These are phyloP conservation scores for Nephrotoma guestfalica DNA, from an alignment of 2,888 invertebrate species.

Conservation along the genomic window DNA sequence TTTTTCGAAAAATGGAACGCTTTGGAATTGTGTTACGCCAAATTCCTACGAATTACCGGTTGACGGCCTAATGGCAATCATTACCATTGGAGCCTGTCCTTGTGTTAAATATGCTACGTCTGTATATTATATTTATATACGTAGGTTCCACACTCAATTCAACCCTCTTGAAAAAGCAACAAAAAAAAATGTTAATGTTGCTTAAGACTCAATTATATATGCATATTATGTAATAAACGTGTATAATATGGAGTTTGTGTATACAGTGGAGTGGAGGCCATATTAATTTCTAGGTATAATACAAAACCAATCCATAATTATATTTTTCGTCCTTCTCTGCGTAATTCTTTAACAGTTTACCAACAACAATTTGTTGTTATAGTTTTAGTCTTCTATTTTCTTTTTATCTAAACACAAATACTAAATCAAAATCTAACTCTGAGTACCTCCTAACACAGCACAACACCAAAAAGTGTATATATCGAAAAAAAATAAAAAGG, in stretches of 20 bases:
- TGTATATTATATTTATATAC: background rate
- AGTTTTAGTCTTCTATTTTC: background rate
- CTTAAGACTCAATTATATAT: background rate
- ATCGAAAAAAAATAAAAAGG: background rate
- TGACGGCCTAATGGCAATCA: background rate
- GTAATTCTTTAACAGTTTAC: background rate
- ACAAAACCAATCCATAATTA: background rate
- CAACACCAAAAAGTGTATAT: background rate
- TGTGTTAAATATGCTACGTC: background rate
- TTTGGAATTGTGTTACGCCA: background rate
- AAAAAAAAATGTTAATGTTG: background rate
- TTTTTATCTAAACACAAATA: background rate
- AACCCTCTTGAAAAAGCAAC: background rate
- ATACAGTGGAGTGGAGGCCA: background rate
- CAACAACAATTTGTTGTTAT: background rate
- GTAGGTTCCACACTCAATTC: background rate
- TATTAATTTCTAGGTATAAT: background rate
- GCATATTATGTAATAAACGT: background rate
- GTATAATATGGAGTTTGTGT: background rate
- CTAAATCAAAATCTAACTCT: background rate
- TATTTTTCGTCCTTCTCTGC: background rate
- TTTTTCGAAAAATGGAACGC: background rate
- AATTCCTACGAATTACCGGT: background rate
- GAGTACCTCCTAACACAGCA: background rate
- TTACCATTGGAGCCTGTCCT: background rate